Evolutionary conservation across 2,888 invertebrate species (phyloP), one percentile per base, ranked within the genome.

Genomic region (Chorisops tibialis): DNA sequence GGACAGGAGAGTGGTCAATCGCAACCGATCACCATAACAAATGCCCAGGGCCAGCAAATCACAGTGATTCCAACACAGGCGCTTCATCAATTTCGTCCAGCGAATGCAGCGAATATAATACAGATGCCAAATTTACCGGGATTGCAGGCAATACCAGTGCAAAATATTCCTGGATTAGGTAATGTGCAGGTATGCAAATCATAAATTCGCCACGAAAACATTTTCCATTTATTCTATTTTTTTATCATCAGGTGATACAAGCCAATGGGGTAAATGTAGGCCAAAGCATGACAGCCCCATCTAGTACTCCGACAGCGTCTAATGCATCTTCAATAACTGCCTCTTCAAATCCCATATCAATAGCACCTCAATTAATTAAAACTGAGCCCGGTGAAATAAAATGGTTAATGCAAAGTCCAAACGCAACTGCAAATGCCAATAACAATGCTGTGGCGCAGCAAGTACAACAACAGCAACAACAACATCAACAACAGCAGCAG

Each of bases 51-150:
- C 0, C 91, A 91, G 72, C 92, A 92, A 73, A 83, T 92, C 68
- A 92, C 92, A 4, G 87, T 93, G 58, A 92, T 93, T 72, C 91
- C 92, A 9, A 85, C 88, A 1, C 82, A 85, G 14, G 82, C 83
- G 58, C 73, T 85, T 68, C 83, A 82, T 56, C 76, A 76, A 66
- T 69, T 79, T 64, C 73, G 74, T 41, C 72, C 73, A 38, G 70
- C 66, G 73, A 61, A 61, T 45, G 59, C 52, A 19, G 60, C 70
- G 1, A 75, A 74, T 64, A 71, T 75, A 19, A 74, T 74, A 35
- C 75, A 75, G 66, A 71, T 72, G 68, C 75, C 77, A 65, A 77
- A 76, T 59, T 64, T 78, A 54, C 73, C 75, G 1, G 70, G 72
- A 73, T 73, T 67, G 49, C 67, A 65, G 63, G 62, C 62, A 11